Evolutionary conservation across 2,888 invertebrate genomes (phyloP).

Genomic region (Encarsia formosa): DNA sequence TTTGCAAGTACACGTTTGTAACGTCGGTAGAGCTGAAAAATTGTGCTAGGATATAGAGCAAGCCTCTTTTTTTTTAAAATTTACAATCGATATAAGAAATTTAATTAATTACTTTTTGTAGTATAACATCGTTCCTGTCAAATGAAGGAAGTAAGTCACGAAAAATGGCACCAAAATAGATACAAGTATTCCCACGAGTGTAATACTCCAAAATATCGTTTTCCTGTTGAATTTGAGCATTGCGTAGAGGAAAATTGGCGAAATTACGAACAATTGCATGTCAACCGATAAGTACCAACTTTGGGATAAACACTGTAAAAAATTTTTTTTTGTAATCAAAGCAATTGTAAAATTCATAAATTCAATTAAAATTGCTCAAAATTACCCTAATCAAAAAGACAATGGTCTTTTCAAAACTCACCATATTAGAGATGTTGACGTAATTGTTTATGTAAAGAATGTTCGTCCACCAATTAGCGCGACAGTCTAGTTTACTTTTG

Average conservation of each 20-base stretch:
- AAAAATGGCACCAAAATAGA: conserved; percentile 40
- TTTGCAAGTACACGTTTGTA: conserved; percentile 36
- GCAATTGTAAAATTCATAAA: too few relatives aligned
- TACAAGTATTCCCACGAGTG: conserved; percentile 30
- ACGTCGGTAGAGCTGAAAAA: conserved; percentile 32
- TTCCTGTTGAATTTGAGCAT: conserved; percentile 37
- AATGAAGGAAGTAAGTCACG: conserved; percentile 35
- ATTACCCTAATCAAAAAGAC: too few relatives aligned
- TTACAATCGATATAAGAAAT: neutral
- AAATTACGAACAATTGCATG: conserved; percentile 45
- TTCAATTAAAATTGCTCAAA: too few relatives aligned
- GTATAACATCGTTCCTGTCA: conserved; percentile 44
- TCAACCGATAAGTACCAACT: conserved; percentile 54
- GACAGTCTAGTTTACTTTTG: conserved; percentile 44
- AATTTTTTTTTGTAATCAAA: too few relatives aligned
- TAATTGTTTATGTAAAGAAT: conserved; percentile 50
- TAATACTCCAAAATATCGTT: conserved; percentile 32
- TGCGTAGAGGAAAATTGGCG: conserved; percentile 43
- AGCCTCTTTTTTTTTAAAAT: neutral
- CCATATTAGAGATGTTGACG: conserved; percentile 41
- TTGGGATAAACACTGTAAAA: conserved; percentile 55
- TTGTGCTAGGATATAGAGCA: neutral
- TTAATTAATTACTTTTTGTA: conserved; percentile 40
- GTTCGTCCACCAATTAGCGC: conserved; percentile 50
- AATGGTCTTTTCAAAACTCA: too few relatives aligned